Evolutionary conservation across 2,797 vertebrate species (phyloP).

Genomic region (Chelonia mydas): DNA sequence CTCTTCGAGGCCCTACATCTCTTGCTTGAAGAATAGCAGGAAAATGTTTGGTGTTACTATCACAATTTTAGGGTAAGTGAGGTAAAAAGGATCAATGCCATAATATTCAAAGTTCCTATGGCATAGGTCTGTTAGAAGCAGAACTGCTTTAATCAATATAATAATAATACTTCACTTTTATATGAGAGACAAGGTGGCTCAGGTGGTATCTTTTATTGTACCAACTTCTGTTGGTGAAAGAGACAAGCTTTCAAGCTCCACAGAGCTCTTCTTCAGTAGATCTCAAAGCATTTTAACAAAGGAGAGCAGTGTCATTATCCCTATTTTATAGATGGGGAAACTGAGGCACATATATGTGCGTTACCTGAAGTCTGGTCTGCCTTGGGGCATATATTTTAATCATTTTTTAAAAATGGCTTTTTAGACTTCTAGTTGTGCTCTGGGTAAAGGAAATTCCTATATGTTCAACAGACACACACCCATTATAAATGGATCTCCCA

Average conservation of each 20-base stretch:
- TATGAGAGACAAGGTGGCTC: not conserved
- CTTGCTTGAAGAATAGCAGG: not conserved
- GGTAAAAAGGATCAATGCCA: conserved; percentile 54
- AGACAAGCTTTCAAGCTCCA: not conserved
- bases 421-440: conserved; percentile 59
- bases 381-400: conserved; percentile 65
- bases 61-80: conserved; percentile 54
- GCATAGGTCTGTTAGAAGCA: conserved; percentile 55
- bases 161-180: not conserved
- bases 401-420: conserved; percentile 55
- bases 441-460: conserved; percentile 29
- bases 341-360: not conserved
- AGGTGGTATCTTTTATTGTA: not conserved
- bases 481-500: not conserved
- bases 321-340: not conserved
- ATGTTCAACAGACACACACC: conserved; percentile 47
- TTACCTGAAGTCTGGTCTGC: conserved; percentile 42
- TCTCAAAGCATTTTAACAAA: not conserved
- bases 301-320: not conserved
- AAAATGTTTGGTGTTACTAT: conserved; percentile 41
- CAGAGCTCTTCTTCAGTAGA: not conserved
- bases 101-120: conserved; percentile 41
- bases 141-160: conserved; percentile 29
- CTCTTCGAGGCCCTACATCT: accelerated
- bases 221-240: not conserved